These are phyloP conservation scores for Promerops cafer DNA, from an alignment of 2,113 vertebrate genomes.

Conservation along the genomic window DNA sequence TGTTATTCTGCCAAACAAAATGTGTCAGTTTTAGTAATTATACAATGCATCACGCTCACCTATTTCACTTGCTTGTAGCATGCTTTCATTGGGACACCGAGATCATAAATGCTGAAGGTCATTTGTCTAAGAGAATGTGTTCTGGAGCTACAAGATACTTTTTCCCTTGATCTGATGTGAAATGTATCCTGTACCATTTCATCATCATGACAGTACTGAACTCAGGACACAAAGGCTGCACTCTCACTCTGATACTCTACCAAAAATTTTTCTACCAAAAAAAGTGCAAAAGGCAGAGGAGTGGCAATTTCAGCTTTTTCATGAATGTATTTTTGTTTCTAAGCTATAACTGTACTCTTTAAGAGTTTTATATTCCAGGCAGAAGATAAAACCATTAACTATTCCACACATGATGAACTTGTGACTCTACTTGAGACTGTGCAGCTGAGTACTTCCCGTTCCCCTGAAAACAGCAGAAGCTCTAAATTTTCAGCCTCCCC, in stretches of 20 bases:
- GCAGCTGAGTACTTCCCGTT: not conserved
- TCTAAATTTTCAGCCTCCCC: not conserved
- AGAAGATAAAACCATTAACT: not conserved
- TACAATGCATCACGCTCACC: not conserved
- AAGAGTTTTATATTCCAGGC: not conserved
- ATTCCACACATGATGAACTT: not conserved
- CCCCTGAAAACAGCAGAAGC: not conserved
- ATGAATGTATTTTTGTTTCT: not conserved
- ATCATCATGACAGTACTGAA: not conserved
- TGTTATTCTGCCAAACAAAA: not conserved
- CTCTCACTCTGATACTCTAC: not conserved
- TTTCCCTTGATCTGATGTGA: not conserved
- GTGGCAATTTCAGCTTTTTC: not conserved
- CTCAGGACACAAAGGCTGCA: not conserved
- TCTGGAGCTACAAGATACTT: not conserved
- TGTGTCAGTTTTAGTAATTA: not conserved
- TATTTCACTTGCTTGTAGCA: not conserved
- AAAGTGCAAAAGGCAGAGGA: not conserved
- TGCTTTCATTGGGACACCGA: not conserved
- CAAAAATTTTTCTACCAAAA: not conserved
- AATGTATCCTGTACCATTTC: not conserved
- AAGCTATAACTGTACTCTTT: not conserved
- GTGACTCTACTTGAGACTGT: not conserved
- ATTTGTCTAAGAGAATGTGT: not conserved
- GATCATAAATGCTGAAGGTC: not conserved